Evolutionary conservation across 2,888 invertebrate genomes (phyloP).

Genomic region (Aleiodes leptofemur): DNA sequence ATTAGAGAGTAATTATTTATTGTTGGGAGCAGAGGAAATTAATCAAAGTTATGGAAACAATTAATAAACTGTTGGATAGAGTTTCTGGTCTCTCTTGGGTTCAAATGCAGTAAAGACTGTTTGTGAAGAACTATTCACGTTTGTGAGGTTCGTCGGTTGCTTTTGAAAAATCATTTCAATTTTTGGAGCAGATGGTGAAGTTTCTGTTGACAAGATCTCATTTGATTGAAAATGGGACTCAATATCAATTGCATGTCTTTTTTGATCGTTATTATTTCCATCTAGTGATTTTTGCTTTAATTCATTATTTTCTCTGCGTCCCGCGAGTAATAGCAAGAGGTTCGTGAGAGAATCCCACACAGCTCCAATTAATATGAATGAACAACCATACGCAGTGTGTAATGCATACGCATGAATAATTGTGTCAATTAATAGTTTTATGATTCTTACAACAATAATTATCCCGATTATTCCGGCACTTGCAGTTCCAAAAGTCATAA

Average conservation of each 20-base stretch:
- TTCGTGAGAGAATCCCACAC: conserved; percentile 39
- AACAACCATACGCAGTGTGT: conserved; percentile 19
- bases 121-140: too few relatives aligned
- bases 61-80: not conserved
- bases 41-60: too few relatives aligned
- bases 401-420: conserved; percentile 24
- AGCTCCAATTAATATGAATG: conserved; percentile 28
- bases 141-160: not conserved
- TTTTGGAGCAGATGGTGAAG: too few relatives aligned
- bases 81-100: too few relatives aligned
- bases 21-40: not conserved
- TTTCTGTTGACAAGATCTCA: too few relatives aligned
- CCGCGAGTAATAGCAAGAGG: conserved; percentile 2
- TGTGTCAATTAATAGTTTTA: not conserved
- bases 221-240: too few relatives aligned
- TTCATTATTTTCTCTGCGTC: not conserved
- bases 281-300: too few relatives aligned
- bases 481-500: conserved; percentile 42
- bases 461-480: conserved; percentile 48
- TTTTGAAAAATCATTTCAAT: too few relatives aligned
- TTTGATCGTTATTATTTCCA: too few relatives aligned
- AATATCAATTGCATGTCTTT: too few relatives aligned
- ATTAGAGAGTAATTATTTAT: not conserved
- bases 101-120: too few relatives aligned
- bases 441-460: not conserved